Conservation (phyloP, 2,888 invertebrate genomes). For the Acrocyrtus sp. region DNA sequence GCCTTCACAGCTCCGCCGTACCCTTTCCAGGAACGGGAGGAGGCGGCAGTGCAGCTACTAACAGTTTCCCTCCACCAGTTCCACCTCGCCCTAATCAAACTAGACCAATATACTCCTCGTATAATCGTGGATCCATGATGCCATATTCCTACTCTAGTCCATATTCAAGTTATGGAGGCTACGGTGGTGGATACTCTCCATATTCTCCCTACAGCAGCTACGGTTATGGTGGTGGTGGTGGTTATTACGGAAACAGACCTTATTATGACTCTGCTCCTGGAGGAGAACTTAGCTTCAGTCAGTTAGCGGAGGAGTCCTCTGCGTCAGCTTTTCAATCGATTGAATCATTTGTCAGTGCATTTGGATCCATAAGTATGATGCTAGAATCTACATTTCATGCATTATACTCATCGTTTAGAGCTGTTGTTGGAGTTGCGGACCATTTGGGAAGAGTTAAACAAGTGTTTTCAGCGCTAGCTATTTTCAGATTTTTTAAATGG, state of each 20-base stretch:
- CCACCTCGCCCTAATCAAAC: conserved; percentile 59
- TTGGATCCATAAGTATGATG: conserved; percentile 95
- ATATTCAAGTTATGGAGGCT: conserved; percentile 30
- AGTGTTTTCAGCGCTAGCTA: conserved; percentile 86
- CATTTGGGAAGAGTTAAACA: conserved; percentile 90
- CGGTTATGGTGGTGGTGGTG: conserved; percentile 38
- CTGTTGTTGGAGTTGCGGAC: conserved; percentile 95
- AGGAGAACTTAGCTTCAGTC: conserved; percentile 72
- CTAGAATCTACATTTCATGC: conserved; percentile 96
- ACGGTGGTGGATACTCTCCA: conserved; percentile 18
- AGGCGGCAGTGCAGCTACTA: conserved; percentile 23
- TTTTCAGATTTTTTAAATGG: conserved; percentile 84
- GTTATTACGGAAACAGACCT: conserved; percentile 38
- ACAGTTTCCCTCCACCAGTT: conserved; percentile 43
- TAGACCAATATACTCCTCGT: conserved; percentile 55
- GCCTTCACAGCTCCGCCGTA: conserved; percentile 61
- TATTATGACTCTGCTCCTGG: conserved; percentile 20
- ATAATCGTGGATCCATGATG: conserved; percentile 33
- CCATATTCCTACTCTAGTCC: conserved; percentile 45
- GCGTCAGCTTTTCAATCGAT: conserved; percentile 94
- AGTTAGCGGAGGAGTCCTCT: conserved; percentile 90
- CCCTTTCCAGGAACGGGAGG: conserved; percentile 53
- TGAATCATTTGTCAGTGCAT: conserved; percentile 89
- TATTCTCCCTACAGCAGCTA: conserved; percentile 7
- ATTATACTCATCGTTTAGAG: conserved; percentile 93